Base-by-base conservation (phyloP, 2,888 invertebrate genomes). In the Nebria brevicollis region DNA sequence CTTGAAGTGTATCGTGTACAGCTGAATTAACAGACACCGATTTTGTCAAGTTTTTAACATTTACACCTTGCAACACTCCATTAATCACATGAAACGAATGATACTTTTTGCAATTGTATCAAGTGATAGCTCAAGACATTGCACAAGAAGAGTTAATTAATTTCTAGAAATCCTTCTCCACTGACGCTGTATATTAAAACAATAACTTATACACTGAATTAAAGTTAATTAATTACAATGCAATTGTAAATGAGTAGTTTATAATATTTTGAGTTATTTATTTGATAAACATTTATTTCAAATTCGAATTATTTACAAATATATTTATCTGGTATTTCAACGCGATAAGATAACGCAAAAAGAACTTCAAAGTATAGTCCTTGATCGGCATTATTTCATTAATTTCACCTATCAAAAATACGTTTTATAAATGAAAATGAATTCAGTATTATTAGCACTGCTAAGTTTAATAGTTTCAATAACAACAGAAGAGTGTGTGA, bases 401-500 rank as follows among this genome's bases (percentile, higher is more conserved):
- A 13, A 54, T 54, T 54, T 54, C 54, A 34, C 34, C 34, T 54
- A 13, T 54, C 54, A 54, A 54, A 54, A 54, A 54, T 11, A 7
- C 54, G 54, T 8, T 54, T 54, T 54, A 54, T 11, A 54, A 20
- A 54, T 54, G 54, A 54, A 11, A 54, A 54, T 13, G 7, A 54
- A 54, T 54, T 8, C 7, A 54, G 54, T 13, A 8, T 11, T 54
- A 54, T 54, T 54, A 54, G 5, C 34, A 34, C 34, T 34, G 34
- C 13, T 54, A 11, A 54, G 54, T 54, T 6, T 77, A 34, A 68
- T 76, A 0, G 76, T 76, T 34, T 25, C 34, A 34, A 68, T 66
- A 41, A n/a, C 15, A 13, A 41, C 70, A 43, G 73, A 78, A 78
- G 73, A 64, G 11, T 78, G 78, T 42, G 66, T 78, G 15, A 78